Base-by-base conservation (phyloP, 2,888 invertebrate genomes). In the Tiliacea citrago region DNA sequence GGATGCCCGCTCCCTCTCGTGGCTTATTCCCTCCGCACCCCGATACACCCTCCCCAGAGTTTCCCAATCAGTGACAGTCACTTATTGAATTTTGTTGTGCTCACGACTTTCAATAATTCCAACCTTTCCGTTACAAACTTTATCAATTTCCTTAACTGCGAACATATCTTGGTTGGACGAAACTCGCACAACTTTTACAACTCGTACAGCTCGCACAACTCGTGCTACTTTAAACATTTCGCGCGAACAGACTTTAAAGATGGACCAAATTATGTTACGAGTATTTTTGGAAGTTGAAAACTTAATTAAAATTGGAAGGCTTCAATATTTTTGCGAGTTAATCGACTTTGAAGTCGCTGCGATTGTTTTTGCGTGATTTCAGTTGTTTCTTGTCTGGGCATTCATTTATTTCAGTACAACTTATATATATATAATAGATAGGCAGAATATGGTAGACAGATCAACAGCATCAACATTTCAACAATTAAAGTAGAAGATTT, bases 51-150 rank as follows among this genome's bases (percentile, higher is more conserved):
- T 85, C 83, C 84, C 76, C 79, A 83, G 85, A 79, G 85, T 84
- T 89, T 89, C 92, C 94, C 94, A 95, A 96, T 96, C 95, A 95
- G 93, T 92, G 94, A 93, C 94, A 94, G 94, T 95, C 95, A 94
- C 95, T 95, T 96, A 96, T 96, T 95, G 95, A 96, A 95, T 96
- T 94, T 94, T 95, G 96, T 95, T 95, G 95, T 95, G 95, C 92
- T 92, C 94, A 90, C 92, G 93, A 95, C 92, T 95, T 95, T 93
- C 94, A 94, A 95, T 96, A 96, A 96, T 95, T 95, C 94, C 93
- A 88, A 86, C 90, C 92, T 92, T 93, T 90, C 83, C 91, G 92
- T 88, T 89, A 91, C 90, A 93, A 96, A 96, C 94, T 96, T 96
- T 96, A 93, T 94, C 95, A 96, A 96, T 96, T 96, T 96, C 96